A percentile compares a stretch with the other conserved stretches of the same genome.
Conservation (phyloP, 2,888 invertebrate genomes). For the Troilus luridus region DNA sequence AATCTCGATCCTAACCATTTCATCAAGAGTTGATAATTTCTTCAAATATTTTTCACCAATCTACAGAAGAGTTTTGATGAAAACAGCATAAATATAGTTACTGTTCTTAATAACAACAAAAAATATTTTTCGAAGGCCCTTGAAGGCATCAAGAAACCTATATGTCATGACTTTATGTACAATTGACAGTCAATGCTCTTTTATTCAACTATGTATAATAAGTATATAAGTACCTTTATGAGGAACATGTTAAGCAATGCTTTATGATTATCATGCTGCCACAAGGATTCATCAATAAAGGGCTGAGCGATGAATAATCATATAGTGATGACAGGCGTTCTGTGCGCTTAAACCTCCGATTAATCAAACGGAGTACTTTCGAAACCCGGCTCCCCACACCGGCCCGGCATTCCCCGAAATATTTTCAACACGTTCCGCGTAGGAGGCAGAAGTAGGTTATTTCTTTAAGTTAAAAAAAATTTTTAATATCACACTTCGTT, state of each 20-base stretch:
- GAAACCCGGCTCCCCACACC: neutral
- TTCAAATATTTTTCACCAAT: too few species aligned
- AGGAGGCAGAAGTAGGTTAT: neutral
- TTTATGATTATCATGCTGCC: conserved; percentile 1
- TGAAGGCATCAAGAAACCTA: too few species aligned
- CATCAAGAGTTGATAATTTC: too few species aligned
- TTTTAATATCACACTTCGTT: neutral
- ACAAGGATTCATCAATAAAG: neutral
- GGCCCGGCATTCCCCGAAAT: neutral
- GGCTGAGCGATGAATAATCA: neutral
- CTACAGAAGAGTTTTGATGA: too few species aligned
- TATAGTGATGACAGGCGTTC: conserved; percentile 3
- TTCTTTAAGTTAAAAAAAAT: neutral
- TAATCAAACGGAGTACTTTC: neutral
- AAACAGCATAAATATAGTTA: too few species aligned
- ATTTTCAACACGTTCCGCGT: neutral
- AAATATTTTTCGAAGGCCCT: too few species aligned
- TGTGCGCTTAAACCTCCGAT: neutral
- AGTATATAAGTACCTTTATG: neutral
- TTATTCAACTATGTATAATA: too few species aligned
- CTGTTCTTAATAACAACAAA: too few species aligned
- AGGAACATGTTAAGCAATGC: neutral
- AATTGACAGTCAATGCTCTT: too few species aligned
- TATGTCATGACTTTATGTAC: too few species aligned
- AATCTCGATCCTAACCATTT: too few species aligned